Evolutionary conservation across 2,888 invertebrate genomes (phyloP).

Genomic region (Nineta flava): DNA sequence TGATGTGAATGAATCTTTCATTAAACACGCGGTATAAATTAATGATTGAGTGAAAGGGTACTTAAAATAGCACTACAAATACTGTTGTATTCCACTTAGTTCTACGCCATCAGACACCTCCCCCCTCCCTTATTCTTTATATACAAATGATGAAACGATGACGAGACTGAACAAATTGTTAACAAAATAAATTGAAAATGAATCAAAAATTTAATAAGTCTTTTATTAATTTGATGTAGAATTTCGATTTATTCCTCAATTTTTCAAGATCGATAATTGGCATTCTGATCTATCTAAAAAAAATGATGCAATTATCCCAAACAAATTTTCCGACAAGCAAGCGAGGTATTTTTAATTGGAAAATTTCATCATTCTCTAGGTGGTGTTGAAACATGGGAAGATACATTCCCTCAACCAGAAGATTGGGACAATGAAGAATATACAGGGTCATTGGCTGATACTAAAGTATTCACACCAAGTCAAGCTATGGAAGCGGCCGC

Average conservation of each 20-base stretch:
- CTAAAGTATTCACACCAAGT: slow-evolving; percentile 79
- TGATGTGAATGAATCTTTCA: no score
- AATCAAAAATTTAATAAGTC: neutral
- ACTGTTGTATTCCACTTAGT: no score
- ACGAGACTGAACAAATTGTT: no score
- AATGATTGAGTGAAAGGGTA: no score
- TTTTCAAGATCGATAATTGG: slow-evolving; percentile 10
- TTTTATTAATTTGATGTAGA: neutral
- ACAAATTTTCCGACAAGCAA: neutral
- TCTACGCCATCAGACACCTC: no score
- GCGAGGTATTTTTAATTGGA: neutral
- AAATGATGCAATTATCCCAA: slow-evolving; percentile 8
- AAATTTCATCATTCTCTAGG: neutral
- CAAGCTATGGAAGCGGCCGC: slow-evolving; percentile 22
- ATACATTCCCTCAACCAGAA: slow-evolving; percentile 42
- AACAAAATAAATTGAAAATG: neutral
- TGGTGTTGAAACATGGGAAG: slow-evolving; percentile 30
- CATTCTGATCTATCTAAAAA: slow-evolving; percentile 22
- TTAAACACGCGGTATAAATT: no score
- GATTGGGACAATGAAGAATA: slow-evolving; percentile 91
- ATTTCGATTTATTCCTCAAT: neutral
- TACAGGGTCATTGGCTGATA: slow-evolving; percentile 85
- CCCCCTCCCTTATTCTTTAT: no score
- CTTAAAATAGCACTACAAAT: no score
- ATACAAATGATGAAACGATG: no score